These are phyloP conservation scores for Maconellicoccus hirsutus DNA, from an alignment of 1,140 invertebrate species.

Conservation along the genomic window DNA sequence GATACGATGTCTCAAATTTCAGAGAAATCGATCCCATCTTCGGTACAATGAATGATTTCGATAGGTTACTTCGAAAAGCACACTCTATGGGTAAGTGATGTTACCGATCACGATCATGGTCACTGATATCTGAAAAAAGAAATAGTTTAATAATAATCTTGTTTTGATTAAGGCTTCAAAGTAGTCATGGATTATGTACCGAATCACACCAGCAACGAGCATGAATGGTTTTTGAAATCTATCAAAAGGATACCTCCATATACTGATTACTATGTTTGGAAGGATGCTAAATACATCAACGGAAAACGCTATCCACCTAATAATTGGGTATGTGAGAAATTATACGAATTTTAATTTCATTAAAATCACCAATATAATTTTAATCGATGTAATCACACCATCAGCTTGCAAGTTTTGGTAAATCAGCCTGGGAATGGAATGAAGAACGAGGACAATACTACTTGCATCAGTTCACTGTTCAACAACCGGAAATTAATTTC, in stretches of 20 bases:
- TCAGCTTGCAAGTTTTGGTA: neutral
- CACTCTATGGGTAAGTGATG: no score
- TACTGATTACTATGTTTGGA: constrained; percentile 66
- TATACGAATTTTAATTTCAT: neutral
- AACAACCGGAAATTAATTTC: constrained; percentile 65
- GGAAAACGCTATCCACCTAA: constrained; percentile 46
- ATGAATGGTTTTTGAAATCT: constrained; percentile 64
- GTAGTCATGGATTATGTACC: constrained; percentile 74
- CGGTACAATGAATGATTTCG: constrained; percentile 32
- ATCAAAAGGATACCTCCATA: constrained; percentile 43
- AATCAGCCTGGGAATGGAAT: constrained; percentile 56
- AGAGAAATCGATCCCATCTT: constrained; percentile 52
- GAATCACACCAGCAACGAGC: constrained; percentile 68
- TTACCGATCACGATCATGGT: no score
- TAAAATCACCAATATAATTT: no score
- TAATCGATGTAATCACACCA: no score
- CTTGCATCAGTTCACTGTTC: constrained; percentile 53
- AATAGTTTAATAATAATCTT: no score
- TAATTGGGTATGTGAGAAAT: constrained; percentile 53
- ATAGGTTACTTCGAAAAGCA: neutral
- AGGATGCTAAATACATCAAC: constrained; percentile 41
- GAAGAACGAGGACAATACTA: constrained; percentile 56
- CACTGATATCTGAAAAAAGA: no score
- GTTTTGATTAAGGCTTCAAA: constrained; percentile 46
- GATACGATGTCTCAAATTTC: constrained; percentile 65